These are phyloP conservation scores for Oophaga sylvatica DNA, from an alignment of 2,797 vertebrate species.

Conservation along the genomic window DNA sequence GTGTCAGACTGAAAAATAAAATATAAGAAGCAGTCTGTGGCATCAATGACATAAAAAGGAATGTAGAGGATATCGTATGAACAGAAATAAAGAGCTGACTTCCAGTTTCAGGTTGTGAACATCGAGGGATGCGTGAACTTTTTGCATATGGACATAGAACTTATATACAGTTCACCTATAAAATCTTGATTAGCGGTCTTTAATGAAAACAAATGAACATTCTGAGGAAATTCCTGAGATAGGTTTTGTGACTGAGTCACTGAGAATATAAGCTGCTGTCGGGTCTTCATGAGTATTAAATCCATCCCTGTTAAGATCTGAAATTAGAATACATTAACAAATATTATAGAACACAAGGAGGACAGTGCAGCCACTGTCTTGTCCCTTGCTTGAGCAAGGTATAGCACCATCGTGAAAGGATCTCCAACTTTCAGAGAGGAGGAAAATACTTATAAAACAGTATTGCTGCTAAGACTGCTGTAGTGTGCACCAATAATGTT, in stretches of 20 bases:
- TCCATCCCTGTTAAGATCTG: slow-evolving; percentile 85
- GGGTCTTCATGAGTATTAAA: slow-evolving; percentile 91
- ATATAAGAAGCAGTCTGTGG: slow-evolving; percentile 75
- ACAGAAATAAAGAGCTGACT: slow-evolving; percentile 82
- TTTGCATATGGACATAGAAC: slow-evolving; percentile 95
- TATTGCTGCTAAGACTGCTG: slow-evolving; percentile 99
- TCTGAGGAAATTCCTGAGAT: slow-evolving; percentile 99
- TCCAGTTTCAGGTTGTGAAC: slow-evolving; percentile 89
- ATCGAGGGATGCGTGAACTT: slow-evolving; percentile 87
- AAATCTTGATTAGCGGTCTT: slow-evolving; percentile 85
- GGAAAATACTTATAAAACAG: slow-evolving; percentile 91
- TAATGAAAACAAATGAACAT: slow-evolving; percentile 90
- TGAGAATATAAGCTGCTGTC: slow-evolving; percentile 88
- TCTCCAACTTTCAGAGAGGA: slow-evolving; percentile 85
- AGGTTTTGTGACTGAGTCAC: slow-evolving; percentile 97
- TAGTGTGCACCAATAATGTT: slow-evolving; percentile 93
- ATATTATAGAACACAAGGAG: slow-evolving; percentile 67
- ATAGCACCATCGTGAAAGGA: slow-evolving; percentile 94
- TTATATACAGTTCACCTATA: slow-evolving; percentile 89
- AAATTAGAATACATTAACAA: slow-evolving; percentile 80
- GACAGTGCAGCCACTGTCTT: slow-evolving; percentile 82
- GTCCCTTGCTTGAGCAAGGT: slow-evolving; percentile 81
- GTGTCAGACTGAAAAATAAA: slow-evolving; percentile 82
- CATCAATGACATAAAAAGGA: slow-evolving; percentile 91
- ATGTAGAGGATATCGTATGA: slow-evolving; percentile 89